Percentiles rank a stretch among this genome's conserved stretches.
These are phyloP conservation scores for Prunella fulvescens DNA, from an alignment of 2,113 vertebrate genomes.

Conservation along the genomic window DNA sequence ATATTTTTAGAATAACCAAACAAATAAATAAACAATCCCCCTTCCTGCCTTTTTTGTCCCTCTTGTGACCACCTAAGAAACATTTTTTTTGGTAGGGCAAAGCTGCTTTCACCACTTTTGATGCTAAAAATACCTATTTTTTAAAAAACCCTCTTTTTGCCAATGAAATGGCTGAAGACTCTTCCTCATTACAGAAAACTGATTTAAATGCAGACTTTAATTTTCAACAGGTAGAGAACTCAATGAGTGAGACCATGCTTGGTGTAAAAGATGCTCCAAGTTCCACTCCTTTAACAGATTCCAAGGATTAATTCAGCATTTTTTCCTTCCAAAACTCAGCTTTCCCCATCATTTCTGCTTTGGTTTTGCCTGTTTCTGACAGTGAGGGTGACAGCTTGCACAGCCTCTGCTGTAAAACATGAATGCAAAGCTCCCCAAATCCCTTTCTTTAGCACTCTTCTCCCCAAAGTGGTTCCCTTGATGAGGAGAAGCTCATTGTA, in stretches of 20 bases:
- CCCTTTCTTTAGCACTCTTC: not conserved
- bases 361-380: not conserved
- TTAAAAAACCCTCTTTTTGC: not conserved
- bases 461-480: not conserved
- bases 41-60: not conserved
- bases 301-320: constrained; percentile 28
- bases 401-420: not conserved
- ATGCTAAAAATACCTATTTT: not conserved
- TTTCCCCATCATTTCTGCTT: constrained; percentile 22
- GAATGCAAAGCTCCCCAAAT: not conserved
- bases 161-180: constrained; percentile 19
- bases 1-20: too few relatives aligned
- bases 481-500: not conserved
- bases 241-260: rapidly evolving
- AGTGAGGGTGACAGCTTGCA: not conserved
- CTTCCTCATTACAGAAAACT: constrained; percentile 11
- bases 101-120: not conserved
- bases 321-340: not conserved
- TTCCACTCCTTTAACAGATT: not conserved
- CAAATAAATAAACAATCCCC: not conserved
- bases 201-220: constrained; percentile 42
- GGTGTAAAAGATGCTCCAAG: not conserved
- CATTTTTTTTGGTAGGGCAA: not conserved
- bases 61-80: not conserved
- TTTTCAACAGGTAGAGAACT: constrained; percentile 54